Evolutionary conservation across 2,888 invertebrate species (phyloP), one percentile per base, ranked within the genome.

Genomic region (Trichacis sp.): DNA sequence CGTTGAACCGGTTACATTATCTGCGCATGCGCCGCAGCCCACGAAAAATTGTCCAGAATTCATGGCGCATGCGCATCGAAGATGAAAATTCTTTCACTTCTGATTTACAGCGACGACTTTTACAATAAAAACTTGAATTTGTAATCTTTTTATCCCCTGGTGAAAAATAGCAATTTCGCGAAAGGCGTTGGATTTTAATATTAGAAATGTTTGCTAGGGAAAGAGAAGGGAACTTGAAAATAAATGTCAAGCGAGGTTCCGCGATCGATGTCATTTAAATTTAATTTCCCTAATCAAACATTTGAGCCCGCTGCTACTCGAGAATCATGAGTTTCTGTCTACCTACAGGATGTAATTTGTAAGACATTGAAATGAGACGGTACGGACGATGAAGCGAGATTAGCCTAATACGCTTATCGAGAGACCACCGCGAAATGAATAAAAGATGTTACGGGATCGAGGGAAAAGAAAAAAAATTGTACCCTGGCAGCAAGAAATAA

Each of bases 281-380:
- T 68, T 68, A 60, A 68, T 68, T 68, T 68, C 49, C 67, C 51
- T 68, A 68, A 60, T 68, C 63, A 68, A 68, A 68, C 67, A 64
- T 68, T 64, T 60, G 55, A 67, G 58, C 56, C 59, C 55, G 62
- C 63, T 58, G 56, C 56, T 54, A 59, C 66, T 66, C 52, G 59
- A 46, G 62, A 67, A 67, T 67, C 63, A 67, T 67, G 56, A 67
- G 55, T 63, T 63, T 56, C 67, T 56, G 63, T 67, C 67, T 67
- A 50, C 50, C 59, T 45, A 67, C 63, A 59, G 60, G 67, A 67
- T 67, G 63, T 67, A 63, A 53, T 67, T 67, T 67, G 67, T 67
- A 67, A 67, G 67, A 63, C 67, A 67, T 59, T 57, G 57, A 62
- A 59, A 63, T 56, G 59, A 67, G 59, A 57, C 60, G 63, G 24